Evolutionary conservation across 1,140 invertebrate species (phyloP).

Genomic region (Drosophila mojavensis): DNA sequence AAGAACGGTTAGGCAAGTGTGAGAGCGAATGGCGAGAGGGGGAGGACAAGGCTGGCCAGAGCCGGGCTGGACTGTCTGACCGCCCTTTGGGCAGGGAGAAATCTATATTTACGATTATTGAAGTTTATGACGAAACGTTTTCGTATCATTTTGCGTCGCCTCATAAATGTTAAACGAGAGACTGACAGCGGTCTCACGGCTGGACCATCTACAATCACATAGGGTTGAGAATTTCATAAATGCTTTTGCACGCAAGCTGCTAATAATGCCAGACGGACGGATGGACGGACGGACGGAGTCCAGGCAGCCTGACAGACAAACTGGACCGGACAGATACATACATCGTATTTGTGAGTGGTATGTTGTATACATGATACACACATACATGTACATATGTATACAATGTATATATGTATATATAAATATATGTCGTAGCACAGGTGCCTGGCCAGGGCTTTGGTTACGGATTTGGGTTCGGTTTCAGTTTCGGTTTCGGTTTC

Average conservation of each 20-base stretch:
- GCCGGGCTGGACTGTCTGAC: background rate
- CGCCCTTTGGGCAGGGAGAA: constrained; percentile 61
- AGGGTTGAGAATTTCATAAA: constrained; percentile 73
- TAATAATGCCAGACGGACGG: constrained; percentile 57
- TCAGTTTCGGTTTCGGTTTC: constrained; percentile 41
- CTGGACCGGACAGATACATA: constrained; percentile 11
- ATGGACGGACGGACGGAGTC: background rate
- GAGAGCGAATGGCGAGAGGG: background rate
- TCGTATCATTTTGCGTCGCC: constrained; percentile 84
- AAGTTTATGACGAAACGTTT: constrained; percentile 84
- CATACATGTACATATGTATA: background rate
- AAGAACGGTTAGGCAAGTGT: background rate
- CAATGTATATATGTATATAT: background rate
- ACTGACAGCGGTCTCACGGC: constrained; percentile 25
- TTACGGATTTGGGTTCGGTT: constrained; percentile 39
- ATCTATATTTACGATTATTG: constrained; percentile 84
- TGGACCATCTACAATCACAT: constrained; percentile 5
- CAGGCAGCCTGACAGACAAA: background rate
- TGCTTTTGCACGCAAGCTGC: constrained; percentile 79
- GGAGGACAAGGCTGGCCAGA: constrained; percentile 4
- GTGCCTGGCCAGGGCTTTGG: constrained; percentile 51
- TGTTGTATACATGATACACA: background rate
- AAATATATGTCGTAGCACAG: constrained; percentile 45
- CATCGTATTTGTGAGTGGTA: constrained; percentile 1
- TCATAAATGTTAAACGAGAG: constrained; percentile 74